Percentiles rank a stretch among this genome's conserved stretches.
Conservation (phyloP, 2,797 vertebrate species). For the Petrocephalus sullivani region DNA sequence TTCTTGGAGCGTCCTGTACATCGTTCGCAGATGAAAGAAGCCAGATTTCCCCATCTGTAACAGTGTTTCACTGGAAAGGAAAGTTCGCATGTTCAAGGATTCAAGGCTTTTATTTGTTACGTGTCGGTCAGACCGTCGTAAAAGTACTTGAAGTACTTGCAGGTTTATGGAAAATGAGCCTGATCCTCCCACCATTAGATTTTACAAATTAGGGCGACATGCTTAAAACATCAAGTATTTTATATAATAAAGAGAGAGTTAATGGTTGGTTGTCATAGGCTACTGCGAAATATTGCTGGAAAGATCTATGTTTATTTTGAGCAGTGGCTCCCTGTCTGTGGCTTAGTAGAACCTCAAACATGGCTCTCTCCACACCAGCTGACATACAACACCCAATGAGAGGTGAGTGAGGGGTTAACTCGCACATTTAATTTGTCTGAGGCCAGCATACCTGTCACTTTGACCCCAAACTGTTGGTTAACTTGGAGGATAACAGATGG, state of each 20-base stretch:
- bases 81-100: not conserved
- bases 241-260: not conserved
- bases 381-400: slow-evolving; percentile 26
- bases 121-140: not conserved
- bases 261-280: not conserved
- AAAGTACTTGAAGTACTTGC: not conserved
- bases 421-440: not conserved
- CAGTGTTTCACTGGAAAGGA: not conserved
- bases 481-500: not conserved
- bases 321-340: not conserved
- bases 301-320: not conserved
- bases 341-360: slow-evolving; percentile 26
- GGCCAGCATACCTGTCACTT: not conserved
- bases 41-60: not conserved
- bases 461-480: not conserved
- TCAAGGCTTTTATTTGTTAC: not conserved
- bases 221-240: not conserved
- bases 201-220: not conserved
- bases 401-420: slow-evolving; percentile 31
- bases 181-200: not conserved
- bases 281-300: not conserved
- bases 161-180: not conserved
- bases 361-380: not conserved
- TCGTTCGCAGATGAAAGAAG: not conserved
- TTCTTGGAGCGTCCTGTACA: not conserved